Base-by-base conservation (phyloP, 2,888 invertebrate species). In the Mantis religiosa region DNA sequence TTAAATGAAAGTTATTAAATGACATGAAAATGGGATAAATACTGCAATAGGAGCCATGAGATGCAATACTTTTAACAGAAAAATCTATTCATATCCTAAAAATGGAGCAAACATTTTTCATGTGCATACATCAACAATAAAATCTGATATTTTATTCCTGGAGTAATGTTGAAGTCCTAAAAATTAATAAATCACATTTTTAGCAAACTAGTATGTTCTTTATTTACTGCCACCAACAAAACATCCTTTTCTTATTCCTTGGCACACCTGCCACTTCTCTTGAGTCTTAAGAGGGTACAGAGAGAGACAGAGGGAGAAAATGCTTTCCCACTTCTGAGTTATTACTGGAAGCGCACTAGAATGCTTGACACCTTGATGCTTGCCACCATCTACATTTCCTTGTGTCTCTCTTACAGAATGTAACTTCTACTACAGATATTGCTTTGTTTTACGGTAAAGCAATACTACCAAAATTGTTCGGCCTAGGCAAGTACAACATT, bases 121-220 rank as follows among this genome's bases (percentile, higher is more conserved):
- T n/a, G n/a, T 28, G 28, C 28, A 83, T 85, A 47, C 14, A 71
- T 34, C 30, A 82, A 82, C 25, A 86, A 81, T 28, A 20, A 34
- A 28, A 15, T 71, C 54, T 89, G 41, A 82, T 88, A 81, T 88
- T 89, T 81, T 85, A 85, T 89, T 88, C 85, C 84, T 89, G 87
- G 81, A 89, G 28, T 88, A 88, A 85, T 88, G 88, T 88, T 85
- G 85, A 15, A 88, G 82, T 88, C 89, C 84, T 89, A 34, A 71
- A 71, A 47, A 85, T 41, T 85, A 89, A 90, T 88, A 88, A 89
- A 89, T 88, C 89, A 90, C 83, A 90, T 90, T 90, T 90, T 88
- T 90, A 90, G 90, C 90, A 89, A 90, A 88, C 82, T 30, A 30
- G 82, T 82, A 15, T 54, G 28, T 25, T 28, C 28, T 28, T 54